Evolutionary conservation across 2,888 invertebrate species (phyloP).

Genomic region (Apotomis turbidana): DNA sequence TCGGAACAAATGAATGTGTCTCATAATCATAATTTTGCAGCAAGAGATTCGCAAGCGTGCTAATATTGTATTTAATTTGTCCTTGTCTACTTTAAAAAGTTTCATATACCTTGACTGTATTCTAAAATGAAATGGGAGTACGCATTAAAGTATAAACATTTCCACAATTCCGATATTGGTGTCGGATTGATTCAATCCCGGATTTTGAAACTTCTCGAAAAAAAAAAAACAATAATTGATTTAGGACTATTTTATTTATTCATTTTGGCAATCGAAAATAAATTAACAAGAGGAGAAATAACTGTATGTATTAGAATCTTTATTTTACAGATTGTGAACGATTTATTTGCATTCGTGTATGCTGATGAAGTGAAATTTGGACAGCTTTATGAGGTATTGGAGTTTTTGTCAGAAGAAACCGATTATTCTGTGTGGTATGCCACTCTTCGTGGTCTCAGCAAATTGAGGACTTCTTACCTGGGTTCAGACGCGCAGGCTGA

Average conservation of each 20-base stretch:
- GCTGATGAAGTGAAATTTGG: conserved; percentile 84
- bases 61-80: neutral
- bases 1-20: neutral
- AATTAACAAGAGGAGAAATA: too few relatives aligned
- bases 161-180: too few relatives aligned
- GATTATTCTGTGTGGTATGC: conserved; percentile 91
- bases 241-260: too few relatives aligned
- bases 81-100: neutral
- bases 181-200: too few relatives aligned
- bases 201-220: too few relatives aligned
- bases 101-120: neutral
- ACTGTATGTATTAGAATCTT: neutral
- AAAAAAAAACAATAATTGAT: too few relatives aligned
- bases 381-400: conserved; percentile 83
- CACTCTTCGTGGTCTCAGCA: conserved; percentile 80
- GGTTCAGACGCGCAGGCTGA: conserved; percentile 58
- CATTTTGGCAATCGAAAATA: too few relatives aligned
- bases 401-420: conserved; percentile 86
- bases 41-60: neutral
- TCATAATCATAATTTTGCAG: too few relatives aligned
- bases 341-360: conserved; percentile 87
- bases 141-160: too few relatives aligned
- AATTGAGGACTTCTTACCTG: conserved; percentile 62
- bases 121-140: too few relatives aligned
- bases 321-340: conserved; percentile 86